Conservation (phyloP, 2,888 invertebrate genomes). For the Scaptomyza polygonia region DNA sequence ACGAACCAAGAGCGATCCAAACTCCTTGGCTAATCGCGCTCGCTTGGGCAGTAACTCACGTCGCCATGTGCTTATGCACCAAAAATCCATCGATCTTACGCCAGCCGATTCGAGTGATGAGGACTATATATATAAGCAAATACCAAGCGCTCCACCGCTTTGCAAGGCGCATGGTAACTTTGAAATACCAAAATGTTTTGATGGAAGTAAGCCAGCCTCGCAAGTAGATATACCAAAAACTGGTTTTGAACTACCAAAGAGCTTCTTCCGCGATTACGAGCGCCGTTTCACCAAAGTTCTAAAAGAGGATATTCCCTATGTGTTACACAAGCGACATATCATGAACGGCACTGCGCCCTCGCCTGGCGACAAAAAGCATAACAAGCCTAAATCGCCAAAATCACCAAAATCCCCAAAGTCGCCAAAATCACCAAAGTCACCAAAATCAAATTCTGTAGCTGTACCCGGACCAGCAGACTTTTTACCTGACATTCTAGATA, state of each 20-base stretch:
- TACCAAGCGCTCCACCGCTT: slow-evolving; percentile 89
- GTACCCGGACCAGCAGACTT: slow-evolving; percentile 81
- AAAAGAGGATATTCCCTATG: slow-evolving; percentile 92
- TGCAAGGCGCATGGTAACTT: slow-evolving; percentile 90
- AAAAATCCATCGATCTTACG: slow-evolving; percentile 93
- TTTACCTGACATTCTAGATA: slow-evolving; percentile 86
- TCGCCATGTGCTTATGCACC: slow-evolving; percentile 92
- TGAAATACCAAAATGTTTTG: slow-evolving; percentile 86
- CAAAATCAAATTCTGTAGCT: slow-evolving; percentile 76
- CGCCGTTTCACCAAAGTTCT: slow-evolving; percentile 85
- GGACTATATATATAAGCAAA: slow-evolving; percentile 91
- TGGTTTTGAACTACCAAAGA: slow-evolving; percentile 89
- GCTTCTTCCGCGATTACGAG: slow-evolving; percentile 89
- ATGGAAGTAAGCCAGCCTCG: slow-evolving; percentile 70
- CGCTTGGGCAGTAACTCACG: slow-evolving; percentile 90
- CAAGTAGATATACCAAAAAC: slow-evolving; percentile 87
- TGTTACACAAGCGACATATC: slow-evolving; percentile 92
- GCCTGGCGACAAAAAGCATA: slow-evolving; percentile 84
- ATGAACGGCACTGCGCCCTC: slow-evolving; percentile 93
- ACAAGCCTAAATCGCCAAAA: slow-evolving; percentile 88
- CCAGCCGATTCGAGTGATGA: slow-evolving; percentile 94
- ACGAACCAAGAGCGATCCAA: slow-evolving; percentile 94
- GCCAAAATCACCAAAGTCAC: slow-evolving; percentile 87
- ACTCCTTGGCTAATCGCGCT: slow-evolving; percentile 90
- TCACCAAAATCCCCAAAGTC: slow-evolving; percentile 88